phyloP scores from a whole-genome alignment of 2,888 invertebrate species.

The Eilema griseolum region DNA sequence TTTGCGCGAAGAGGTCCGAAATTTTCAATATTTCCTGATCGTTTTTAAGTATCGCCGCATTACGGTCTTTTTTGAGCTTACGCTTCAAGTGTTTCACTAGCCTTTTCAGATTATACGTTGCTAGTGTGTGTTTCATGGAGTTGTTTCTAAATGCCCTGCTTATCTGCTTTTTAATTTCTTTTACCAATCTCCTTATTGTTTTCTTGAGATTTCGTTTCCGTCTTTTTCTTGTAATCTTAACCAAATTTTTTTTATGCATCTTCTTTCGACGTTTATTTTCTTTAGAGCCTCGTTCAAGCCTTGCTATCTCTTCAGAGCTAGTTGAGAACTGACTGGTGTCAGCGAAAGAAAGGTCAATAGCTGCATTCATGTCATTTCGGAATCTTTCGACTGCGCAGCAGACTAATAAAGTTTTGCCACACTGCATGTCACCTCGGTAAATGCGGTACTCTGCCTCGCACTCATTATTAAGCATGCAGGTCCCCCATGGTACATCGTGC shows the following conservation, averaged over 20 bases:
- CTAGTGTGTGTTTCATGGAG: background rate
- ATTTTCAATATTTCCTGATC: background rate
- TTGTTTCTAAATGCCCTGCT: conserved; percentile 20
- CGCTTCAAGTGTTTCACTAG: conserved; percentile 14
- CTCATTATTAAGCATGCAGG: conserved; percentile 27
- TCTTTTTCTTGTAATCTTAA: background rate
- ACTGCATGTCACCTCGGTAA: conserved; percentile 31
- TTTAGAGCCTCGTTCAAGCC: conserved; percentile 5
- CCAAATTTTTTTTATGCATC: background rate
- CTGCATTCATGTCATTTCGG: conserved; percentile 23
- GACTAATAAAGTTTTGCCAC: conserved; percentile 9
- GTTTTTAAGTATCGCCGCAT: background rate
- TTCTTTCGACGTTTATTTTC: conserved; percentile 2
- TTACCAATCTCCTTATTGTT: conserved; percentile 4
- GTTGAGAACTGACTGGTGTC: conserved; percentile 15
- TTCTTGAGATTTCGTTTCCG: conserved; percentile 15
- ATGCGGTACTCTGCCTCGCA: conserved; percentile 36
- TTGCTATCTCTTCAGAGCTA: background rate
- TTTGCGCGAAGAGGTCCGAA: background rate
- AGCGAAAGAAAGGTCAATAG: conserved; percentile 20
- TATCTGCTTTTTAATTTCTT: conserved; percentile 10
- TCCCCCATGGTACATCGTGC: conserved; percentile 29
- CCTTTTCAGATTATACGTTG: background rate
- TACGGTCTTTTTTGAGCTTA: background rate
- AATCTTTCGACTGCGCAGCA: conserved; percentile 18